Percentiles rank a stretch among this genome's conserved stretches.
Evolutionary conservation across 2,113 vertebrate species (phyloP).

Genomic region (Pseudopodoces humilis): DNA sequence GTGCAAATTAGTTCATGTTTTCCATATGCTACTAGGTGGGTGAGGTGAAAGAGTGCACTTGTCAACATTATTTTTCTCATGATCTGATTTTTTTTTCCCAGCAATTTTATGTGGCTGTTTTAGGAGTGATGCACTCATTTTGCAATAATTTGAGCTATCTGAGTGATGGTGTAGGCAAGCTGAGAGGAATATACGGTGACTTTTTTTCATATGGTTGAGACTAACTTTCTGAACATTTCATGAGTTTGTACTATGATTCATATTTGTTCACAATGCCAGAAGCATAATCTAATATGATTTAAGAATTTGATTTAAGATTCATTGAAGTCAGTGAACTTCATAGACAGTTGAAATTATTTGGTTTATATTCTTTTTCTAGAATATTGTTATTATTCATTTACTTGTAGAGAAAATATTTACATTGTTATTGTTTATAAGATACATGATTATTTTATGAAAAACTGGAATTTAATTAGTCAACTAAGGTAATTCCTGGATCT

Average conservation of each 20-base stretch:
- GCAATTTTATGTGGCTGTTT: background rate
- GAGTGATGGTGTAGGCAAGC: background rate
- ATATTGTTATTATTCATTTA: background rate
- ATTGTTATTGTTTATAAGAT: background rate
- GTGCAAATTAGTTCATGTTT: background rate
- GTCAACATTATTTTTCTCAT: background rate
- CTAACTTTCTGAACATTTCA: background rate
- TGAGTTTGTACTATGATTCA: background rate
- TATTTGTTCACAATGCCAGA: background rate
- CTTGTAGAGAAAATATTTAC: accelerated
- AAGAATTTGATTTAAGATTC: background rate
- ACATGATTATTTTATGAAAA: background rate
- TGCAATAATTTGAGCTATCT: background rate
- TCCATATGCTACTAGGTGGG: background rate
- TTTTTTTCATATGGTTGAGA: background rate
- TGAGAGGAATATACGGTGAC: background rate
- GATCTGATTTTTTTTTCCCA: background rate
- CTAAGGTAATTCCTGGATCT: background rate
- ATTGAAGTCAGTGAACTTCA: background rate
- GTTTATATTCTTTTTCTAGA: background rate
- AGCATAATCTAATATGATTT: background rate
- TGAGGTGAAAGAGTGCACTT: background rate
- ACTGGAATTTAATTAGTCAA: background rate
- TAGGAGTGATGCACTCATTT: background rate
- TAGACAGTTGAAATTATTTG: background rate